Percentiles rank a stretch among this genome's conserved stretches.
These are phyloP conservation scores for Ceratosolen solmsi DNA, from an alignment of 1,140 invertebrate species.

Conservation along the genomic window DNA sequence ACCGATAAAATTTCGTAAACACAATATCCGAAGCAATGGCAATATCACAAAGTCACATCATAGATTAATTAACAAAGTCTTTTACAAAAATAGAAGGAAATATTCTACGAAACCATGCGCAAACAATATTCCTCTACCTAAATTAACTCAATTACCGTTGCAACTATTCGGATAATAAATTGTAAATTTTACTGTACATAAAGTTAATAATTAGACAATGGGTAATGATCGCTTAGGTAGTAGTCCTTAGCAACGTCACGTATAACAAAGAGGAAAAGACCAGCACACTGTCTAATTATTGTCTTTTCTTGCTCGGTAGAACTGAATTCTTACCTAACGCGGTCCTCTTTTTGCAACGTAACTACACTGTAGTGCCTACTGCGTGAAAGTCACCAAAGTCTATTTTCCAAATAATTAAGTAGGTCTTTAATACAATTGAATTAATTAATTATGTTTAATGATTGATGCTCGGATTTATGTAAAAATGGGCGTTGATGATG, in stretches of 20 bases:
- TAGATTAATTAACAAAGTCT: background rate
- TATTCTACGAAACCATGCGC: slow-evolving; percentile 47
- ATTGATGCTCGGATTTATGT: background rate
- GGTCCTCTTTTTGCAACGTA: slow-evolving; percentile 48
- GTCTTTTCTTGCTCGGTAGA: slow-evolving; percentile 25
- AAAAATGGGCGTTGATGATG: slow-evolving; percentile 20
- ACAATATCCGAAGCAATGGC: background rate
- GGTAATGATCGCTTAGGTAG: background rate
- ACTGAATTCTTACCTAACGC: slow-evolving; percentile 52
- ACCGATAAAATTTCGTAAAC: background rate
- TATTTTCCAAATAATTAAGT: slow-evolving; percentile 51
- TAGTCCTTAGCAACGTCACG: too few relatives aligned
- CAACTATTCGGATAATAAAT: slow-evolving; percentile 39
- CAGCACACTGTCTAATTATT: background rate
- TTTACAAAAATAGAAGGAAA: slow-evolving; percentile 24
- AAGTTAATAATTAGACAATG: slow-evolving; percentile 30
- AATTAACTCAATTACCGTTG: slow-evolving; percentile 42
- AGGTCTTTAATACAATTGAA: slow-evolving; percentile 43
- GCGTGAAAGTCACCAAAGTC: slow-evolving; percentile 52
- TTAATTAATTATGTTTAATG: slow-evolving; percentile 30
- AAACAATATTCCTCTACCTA: slow-evolving; percentile 44
- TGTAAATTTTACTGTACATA: slow-evolving; percentile 17
- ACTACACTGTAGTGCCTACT: slow-evolving; percentile 53
- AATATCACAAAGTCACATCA: background rate
- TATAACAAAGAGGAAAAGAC: too few relatives aligned